These are phyloP conservation scores for Pristionchus arcanus DNA, from an alignment of 2,888 invertebrate species.

Conservation along the genomic window DNA sequence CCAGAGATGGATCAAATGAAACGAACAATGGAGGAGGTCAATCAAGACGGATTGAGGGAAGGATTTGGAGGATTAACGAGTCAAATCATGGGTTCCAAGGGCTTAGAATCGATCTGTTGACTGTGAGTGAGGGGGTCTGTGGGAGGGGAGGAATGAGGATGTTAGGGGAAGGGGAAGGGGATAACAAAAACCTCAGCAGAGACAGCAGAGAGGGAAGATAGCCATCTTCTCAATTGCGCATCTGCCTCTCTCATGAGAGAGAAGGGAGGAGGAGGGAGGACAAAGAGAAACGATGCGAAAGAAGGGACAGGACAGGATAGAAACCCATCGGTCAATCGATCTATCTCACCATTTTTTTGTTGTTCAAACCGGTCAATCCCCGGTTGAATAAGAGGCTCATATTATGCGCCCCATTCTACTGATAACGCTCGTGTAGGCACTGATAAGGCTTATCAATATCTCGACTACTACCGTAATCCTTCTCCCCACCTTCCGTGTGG, in stretches of 20 bases:
- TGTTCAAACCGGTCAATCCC: background rate
- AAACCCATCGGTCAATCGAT: background rate
- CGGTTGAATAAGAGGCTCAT: background rate
- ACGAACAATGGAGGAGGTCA: background rate
- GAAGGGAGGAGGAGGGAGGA: background rate
- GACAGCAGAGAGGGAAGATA: background rate
- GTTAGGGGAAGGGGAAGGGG: background rate
- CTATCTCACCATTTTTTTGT: background rate
- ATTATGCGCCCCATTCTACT: background rate
- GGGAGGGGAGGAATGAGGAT: conserved; percentile 15
- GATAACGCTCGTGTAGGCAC: background rate
- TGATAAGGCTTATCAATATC: background rate
- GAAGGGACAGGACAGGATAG: background rate
- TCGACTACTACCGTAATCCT: background rate
- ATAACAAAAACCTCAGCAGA: background rate
- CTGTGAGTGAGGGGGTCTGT: background rate
- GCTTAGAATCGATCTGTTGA: background rate
- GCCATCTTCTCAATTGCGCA: background rate
- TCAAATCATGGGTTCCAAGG: background rate
- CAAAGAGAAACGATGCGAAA: background rate
- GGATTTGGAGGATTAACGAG: background rate
- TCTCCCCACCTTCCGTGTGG: conserved; percentile 45
- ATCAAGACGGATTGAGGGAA: background rate
- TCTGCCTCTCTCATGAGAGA: background rate
- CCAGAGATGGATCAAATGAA: background rate